phyloP scores from a whole-genome alignment of 2,797 vertebrate genomes.

The Falco naumanni region DNA sequence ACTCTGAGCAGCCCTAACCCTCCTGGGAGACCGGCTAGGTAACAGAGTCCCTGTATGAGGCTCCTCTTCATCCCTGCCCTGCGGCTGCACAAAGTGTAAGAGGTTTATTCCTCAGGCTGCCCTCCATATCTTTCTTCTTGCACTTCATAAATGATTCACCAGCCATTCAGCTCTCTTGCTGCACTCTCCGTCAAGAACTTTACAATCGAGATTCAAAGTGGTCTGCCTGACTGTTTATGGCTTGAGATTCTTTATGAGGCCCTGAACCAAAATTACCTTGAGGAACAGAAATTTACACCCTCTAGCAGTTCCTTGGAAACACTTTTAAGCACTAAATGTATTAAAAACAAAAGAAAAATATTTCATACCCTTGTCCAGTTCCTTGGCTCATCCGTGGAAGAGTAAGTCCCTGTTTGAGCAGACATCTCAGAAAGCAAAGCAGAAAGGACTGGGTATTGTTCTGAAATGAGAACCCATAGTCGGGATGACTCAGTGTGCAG shows the following conservation, averaged over 20 bases:
- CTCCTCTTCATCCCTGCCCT: not conserved
- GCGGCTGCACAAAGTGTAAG: not conserved
- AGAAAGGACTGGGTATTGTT: not conserved
- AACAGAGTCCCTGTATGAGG: not conserved
- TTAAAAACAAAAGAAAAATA: not conserved
- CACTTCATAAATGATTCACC: not conserved
- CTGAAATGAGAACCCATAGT: not conserved
- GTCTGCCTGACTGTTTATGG: not conserved
- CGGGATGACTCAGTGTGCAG: not conserved
- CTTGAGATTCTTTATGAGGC: not conserved
- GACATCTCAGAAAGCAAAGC: not conserved
- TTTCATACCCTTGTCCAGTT: not conserved
- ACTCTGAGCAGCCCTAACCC: not conserved
- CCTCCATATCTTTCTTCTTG: not conserved
- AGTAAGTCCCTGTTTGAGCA: not conserved
- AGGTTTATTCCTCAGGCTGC: not conserved
- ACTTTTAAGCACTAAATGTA: not conserved
- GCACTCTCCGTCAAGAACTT: not conserved
- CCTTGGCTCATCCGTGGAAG: not conserved
- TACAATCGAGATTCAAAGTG: not conserved
- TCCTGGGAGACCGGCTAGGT: not conserved
- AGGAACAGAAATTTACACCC: not conserved
- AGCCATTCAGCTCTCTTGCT: not conserved
- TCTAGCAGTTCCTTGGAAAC: not conserved
- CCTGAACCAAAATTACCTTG: not conserved